These are phyloP conservation scores for Stenodera caucasica DNA, from an alignment of 2,888 invertebrate genomes.

Conservation along the genomic window DNA sequence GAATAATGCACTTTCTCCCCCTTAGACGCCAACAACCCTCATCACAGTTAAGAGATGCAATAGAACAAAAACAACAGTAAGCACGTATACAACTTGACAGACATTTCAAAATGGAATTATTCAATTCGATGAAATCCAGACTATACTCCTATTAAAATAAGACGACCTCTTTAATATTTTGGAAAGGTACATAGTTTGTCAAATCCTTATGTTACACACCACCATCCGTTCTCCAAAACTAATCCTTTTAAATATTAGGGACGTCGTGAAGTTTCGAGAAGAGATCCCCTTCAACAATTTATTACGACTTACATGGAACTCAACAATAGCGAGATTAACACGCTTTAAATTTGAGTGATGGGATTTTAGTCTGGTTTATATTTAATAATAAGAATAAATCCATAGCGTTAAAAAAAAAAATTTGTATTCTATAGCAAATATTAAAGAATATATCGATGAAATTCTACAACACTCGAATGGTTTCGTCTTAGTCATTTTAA, in stretches of 20 bases:
- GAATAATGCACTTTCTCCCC: not conserved
- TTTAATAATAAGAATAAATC: not conserved
- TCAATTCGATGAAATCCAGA: not conserved
- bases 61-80: not conserved
- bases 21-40: not conserved
- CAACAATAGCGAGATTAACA: constrained; percentile 7
- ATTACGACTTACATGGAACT: not conserved
- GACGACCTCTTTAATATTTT: not conserved
- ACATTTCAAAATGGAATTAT: not conserved
- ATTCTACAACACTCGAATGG: not conserved
- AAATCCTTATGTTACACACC: not conserved
- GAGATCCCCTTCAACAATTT: constrained; percentile 6
- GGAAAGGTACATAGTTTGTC: not conserved
- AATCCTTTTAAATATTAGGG: constrained; percentile 8
- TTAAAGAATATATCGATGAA: not conserved
- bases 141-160: not conserved
- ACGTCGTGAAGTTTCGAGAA: constrained; percentile 6
- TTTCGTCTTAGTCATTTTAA: not conserved
- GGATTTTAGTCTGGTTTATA: constrained; percentile 5
- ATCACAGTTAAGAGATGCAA: not conserved
- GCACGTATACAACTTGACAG: not conserved
- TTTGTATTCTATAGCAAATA: not conserved
- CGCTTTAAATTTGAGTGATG: constrained; percentile 9
- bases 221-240: constrained; percentile 5
- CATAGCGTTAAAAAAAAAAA: not conserved